These are phyloP conservation scores for Oryzias curvinotus DNA, from an alignment of 2,113 vertebrate species.

Conservation along the genomic window DNA sequence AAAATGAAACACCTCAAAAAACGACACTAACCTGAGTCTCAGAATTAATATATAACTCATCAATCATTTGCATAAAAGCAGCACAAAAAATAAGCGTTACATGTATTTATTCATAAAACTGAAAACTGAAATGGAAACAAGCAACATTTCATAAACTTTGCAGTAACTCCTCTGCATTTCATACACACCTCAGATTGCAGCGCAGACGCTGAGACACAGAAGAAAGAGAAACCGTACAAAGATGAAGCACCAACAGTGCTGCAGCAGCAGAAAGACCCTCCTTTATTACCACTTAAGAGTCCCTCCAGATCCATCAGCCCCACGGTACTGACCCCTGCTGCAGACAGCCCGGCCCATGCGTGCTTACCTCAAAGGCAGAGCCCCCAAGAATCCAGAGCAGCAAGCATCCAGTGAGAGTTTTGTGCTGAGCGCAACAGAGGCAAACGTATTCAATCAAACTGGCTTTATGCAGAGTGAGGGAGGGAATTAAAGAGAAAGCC, in stretches of 20 bases:
- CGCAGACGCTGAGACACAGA: conserved; percentile 19
- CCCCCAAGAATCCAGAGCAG: conserved; percentile 47
- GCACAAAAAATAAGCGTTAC: too few species aligned
- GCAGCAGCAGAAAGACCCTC: conserved; percentile 29
- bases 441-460: conserved; percentile 70
- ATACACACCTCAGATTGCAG: conserved; percentile 6
- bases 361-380: conserved; percentile 70
- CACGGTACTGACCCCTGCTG: conserved; percentile 5
- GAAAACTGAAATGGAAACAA: too few species aligned
- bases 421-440: conserved; percentile 66
- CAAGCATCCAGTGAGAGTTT: conserved; percentile 45
- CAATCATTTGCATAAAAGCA: too few species aligned
- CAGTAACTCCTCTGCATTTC: not conserved
- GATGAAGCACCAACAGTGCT: conserved; percentile 41
- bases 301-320: conserved; percentile 19
- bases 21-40: too few species aligned
- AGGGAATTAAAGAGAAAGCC: conserved; percentile 24
- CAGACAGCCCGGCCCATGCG: conserved; percentile 30
- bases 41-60: too few species aligned
- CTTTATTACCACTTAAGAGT: conserved; percentile 45
- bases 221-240: conserved; percentile 31
- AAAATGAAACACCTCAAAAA: conserved; percentile 11
- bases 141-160: not conserved
- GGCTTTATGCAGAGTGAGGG: conserved; percentile 47
- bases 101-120: too few species aligned